Evolutionary conservation across 2,888 invertebrate species (phyloP), one percentile per base, ranked within the genome.

Genomic region (Catonia carolina): DNA sequence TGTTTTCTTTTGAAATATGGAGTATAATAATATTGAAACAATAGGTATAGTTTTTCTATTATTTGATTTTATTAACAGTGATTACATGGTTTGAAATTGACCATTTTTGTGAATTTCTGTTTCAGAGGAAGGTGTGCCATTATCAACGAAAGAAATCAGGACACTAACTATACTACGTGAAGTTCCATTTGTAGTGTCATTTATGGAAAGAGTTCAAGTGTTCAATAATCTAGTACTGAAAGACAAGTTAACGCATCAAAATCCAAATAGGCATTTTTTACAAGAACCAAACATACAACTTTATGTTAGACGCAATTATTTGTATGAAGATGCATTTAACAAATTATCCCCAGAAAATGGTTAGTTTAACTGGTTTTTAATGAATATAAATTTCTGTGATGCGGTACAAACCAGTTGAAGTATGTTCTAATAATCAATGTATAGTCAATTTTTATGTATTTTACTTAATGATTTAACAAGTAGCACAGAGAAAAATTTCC

Each of bases 251-350:
- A 82, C 84, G 12, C 82, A 85, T 63, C 89, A 87, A 72, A 85
- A 85, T n/a, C 83, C 87, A 66, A 72, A 83, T 63, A 78, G 83
- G 12, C 83, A 85, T 60, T 87, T 89, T 68, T 77, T 86, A 65
- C 83, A 84, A 65, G 89, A 89, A 0, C 86, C 88, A 0, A 78
- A 81, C 39, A 85, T 89, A 63, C 80, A 82, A 65, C 80, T 93
- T 33, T 84, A 84, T 27, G 86, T 93, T 6, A 76, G 94, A 57
- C 78, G 99, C 55, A 87, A 89, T 63, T 93, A 94, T 75, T 78
- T 99, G n/a, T 99, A 99, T 71, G 98, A 98, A 75, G 99, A 99
- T 74, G 93, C 98, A 0, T 97, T 93, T 70, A 94, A 95, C 53
- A 93, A 93, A 72, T 78, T 98, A 3, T 89, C 94, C 1, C 82